Conservation (phyloP, 2,888 invertebrate species). For the Erebia palarica region DNA sequence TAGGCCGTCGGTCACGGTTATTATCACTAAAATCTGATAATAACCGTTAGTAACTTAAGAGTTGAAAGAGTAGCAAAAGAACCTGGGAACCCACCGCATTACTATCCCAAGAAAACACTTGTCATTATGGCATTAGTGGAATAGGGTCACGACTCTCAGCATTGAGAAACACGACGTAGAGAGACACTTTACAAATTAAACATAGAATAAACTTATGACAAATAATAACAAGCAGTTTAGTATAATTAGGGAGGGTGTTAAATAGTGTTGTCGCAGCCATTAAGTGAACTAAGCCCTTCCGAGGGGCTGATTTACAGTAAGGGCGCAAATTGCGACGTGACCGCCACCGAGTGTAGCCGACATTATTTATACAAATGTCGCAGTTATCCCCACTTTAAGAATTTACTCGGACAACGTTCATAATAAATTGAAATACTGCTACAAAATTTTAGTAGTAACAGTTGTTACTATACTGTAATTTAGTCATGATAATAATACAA, state of each 20-base stretch:
- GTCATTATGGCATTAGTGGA: too few species aligned
- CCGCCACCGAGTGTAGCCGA: constrained; percentile 41
- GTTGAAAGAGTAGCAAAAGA: too few species aligned
- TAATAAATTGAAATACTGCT: background rate
- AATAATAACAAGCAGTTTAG: constrained; percentile 14
- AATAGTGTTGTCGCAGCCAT: constrained; percentile 40
- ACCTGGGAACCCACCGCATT: too few species aligned
- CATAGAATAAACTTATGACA: constrained; percentile 18
- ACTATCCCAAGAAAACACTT: too few species aligned
- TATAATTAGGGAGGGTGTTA: constrained; percentile 33
- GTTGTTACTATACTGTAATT: background rate
- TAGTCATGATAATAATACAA: too few species aligned
- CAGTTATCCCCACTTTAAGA: constrained; percentile 46
- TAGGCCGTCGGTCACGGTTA: too few species aligned
- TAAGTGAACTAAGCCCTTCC: constrained; percentile 39
- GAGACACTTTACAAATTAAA: background rate
- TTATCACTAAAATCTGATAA: too few species aligned
- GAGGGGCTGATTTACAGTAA: constrained; percentile 50
- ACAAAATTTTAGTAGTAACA: background rate
- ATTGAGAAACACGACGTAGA: too few species aligned
- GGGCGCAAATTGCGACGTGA: constrained; percentile 42
- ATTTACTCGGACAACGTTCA: constrained; percentile 32
- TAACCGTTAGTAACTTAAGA: too few species aligned
- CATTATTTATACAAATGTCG: constrained; percentile 57
- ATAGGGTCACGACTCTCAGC: too few species aligned